These are phyloP conservation scores for Setophaga kirtlandii DNA, from an alignment of 2,113 vertebrate genomes.

Conservation along the genomic window DNA sequence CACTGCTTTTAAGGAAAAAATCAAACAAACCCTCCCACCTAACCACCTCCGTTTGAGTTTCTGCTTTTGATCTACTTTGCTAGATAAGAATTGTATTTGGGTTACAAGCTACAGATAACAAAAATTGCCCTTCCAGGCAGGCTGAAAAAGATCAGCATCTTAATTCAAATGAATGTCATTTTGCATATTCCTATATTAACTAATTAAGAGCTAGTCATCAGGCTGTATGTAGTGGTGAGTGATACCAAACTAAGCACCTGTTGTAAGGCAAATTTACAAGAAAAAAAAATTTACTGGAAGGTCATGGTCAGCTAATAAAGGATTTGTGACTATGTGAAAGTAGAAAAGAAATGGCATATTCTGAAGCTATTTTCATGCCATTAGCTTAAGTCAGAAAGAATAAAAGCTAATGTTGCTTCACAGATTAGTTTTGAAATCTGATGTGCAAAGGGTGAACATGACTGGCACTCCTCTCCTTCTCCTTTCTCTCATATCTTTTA, in stretches of 20 bases:
- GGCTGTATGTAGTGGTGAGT: not conserved
- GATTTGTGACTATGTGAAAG: constrained; percentile 53
- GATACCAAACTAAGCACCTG: constrained; percentile 35
- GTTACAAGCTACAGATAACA: not conserved
- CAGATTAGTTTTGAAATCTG: constrained; percentile 59
- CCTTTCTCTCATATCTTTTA: not conserved
- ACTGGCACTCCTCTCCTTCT: not conserved
- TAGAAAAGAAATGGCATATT: constrained; percentile 69
- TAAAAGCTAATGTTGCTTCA: constrained; percentile 66
- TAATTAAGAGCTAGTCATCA: constrained; percentile 31
- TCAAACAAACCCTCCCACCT: not conserved
- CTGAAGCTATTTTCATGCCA: constrained; percentile 73
- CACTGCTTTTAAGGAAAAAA: not conserved
- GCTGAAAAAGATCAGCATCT: not conserved
- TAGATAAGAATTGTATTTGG: not conserved
- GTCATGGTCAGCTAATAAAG: constrained; percentile 71
- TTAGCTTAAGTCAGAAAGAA: constrained; percentile 76
- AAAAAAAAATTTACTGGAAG: constrained; percentile 67
- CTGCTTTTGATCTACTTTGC: not conserved
- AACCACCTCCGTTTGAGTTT: not conserved
- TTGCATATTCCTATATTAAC: not conserved
- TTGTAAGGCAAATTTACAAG: constrained; percentile 63
- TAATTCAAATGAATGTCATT: not conserved
- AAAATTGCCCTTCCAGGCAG: not conserved
- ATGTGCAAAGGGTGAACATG: not conserved